Base-by-base conservation (phyloP, 2,888 invertebrate species). In the Noctuana brunneofusca region DNA sequence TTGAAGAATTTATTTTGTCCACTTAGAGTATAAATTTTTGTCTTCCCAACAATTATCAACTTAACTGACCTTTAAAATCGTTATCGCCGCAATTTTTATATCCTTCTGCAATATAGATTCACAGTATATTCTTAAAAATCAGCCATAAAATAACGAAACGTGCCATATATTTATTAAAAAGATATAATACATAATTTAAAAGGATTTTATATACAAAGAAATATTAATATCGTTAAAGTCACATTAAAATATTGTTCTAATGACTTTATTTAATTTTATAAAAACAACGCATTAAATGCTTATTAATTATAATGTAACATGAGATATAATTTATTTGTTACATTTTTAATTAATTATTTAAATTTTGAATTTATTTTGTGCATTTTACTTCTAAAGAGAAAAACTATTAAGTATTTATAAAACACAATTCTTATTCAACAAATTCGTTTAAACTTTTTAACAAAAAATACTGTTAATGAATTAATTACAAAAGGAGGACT, bases 271-370 rank as follows among this genome's bases (percentile, higher is more conserved):
- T 49, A 16, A 22, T 3, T 24, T 38, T 62, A 38, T 16, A 48
- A 60, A 56, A 62, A 55, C 48, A 62, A 56, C 20, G 62, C 55
- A 56, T 62, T 27, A 55, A 55, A 55, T 60, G 59, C 59, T 60
- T 54, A 60, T 60, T 38, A 30, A 54, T 38, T 38, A 14, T 38
- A n/a, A 62, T 32, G 55, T 50, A 56, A 63, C 63, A 56, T 48
- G 35, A 54, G 32, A 53, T 54, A 60, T 59, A 53, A 38, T 38
- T 38, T 43, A 18, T 22, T 59, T 55, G 43, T 48, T 35, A 54
- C 35, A 46, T 16, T 53, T 60, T 35, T 35, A n/a, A 38, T 38
- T 38, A 46, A 49, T 16, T n/a, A 20, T 6, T 55, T 41, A 12
- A 18, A 24, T 14, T 27, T 52, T 48, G 32, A 57, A 27, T 38